Evolutionary conservation across 1,140 invertebrate genomes (phyloP), one percentile per base, ranked within the genome.

Genomic region (Cherax destructor): DNA sequence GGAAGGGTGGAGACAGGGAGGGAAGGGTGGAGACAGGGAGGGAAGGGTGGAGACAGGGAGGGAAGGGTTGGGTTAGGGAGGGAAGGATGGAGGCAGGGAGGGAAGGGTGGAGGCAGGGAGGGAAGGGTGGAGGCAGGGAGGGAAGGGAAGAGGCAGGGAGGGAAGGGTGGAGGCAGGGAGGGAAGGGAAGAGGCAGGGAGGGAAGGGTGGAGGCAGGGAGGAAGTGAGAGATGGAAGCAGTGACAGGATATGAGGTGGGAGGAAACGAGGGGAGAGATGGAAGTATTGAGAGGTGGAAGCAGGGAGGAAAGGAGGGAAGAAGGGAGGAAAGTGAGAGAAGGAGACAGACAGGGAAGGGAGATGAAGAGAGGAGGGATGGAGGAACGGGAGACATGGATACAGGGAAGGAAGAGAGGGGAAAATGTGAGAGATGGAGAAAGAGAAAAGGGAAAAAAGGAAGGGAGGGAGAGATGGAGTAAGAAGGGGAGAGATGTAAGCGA

Each of bases 121-220:
- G 80, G 21, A n/a, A 24, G n/a, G n/a, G 59, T 16, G n/a, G 24
- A 30, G 18, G 59, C 3, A n/a, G 24, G 21, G 21, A 11, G 4
- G 59, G 13, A 30, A 10, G 50, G 21, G 21, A n/a, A 30, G 21
- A n/a, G 56, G 13, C 10, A 18, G 56, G 30, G 9, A n/a, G 18
- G 56, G 30, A 9, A 49, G 52, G 56, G 80, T n/a, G 21, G 21
- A 56, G 30, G 11, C 4, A 13, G 4, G 30, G 18, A 61, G 21
- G 30, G 18, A 16, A 7, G 30, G 52, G 10, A 10, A 56, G 52
- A 56, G 10, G 52, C 4, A 10, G 10, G 52, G 10, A 56, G 52
- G 52, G 72, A 86, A 50, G 30, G 84, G 56, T 69, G 76, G 69
- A 85, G 84, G 76, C 69, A 86, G 72, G 76, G 84, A 86, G 84